Percentiles rank a stretch among this genome's conserved stretches.
Evolutionary conservation across 1,140 invertebrate genomes (phyloP).

Genomic region (Macrosteles quadrilineatus): DNA sequence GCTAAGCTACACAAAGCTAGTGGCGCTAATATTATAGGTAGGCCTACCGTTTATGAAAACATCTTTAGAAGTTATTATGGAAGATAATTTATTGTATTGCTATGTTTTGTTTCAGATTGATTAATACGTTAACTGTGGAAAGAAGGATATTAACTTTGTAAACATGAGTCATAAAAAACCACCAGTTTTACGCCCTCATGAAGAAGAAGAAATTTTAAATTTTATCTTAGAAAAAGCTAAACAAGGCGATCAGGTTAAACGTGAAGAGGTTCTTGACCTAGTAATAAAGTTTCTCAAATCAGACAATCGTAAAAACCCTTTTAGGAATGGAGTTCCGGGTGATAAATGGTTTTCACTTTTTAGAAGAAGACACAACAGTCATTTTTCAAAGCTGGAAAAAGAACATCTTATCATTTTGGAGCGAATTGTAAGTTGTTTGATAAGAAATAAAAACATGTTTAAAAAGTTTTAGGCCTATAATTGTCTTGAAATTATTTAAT

Average conservation of each 20-base stretch:
- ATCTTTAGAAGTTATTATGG: no score
- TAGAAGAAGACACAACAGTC: background rate
- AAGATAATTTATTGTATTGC: no score
- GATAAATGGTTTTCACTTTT: conserved; percentile 20
- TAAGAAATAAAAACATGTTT: no score
- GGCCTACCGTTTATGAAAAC: no score
- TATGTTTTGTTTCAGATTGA: no score
- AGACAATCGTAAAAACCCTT: conserved; percentile 6
- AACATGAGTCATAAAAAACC: background rate
- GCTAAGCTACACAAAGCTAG: no score
- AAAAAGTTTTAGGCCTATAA: no score
- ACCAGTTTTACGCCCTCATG: background rate
- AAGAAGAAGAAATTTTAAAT: conserved; percentile 4
- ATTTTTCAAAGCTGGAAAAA: background rate
- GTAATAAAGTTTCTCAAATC: conserved; percentile 2
- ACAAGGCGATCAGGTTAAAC: background rate
- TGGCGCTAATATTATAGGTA: no score
- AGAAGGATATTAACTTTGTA: no score
- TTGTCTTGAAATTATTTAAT: no score
- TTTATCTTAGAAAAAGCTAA: background rate
- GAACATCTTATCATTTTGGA: background rate
- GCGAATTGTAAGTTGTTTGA: background rate
- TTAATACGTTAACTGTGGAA: no score
- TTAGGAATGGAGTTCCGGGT: background rate
- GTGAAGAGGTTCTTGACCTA: background rate